These are phyloP conservation scores for Anagrus nilaparvatae DNA, from an alignment of 1,140 invertebrate genomes.

Conservation along the genomic window DNA sequence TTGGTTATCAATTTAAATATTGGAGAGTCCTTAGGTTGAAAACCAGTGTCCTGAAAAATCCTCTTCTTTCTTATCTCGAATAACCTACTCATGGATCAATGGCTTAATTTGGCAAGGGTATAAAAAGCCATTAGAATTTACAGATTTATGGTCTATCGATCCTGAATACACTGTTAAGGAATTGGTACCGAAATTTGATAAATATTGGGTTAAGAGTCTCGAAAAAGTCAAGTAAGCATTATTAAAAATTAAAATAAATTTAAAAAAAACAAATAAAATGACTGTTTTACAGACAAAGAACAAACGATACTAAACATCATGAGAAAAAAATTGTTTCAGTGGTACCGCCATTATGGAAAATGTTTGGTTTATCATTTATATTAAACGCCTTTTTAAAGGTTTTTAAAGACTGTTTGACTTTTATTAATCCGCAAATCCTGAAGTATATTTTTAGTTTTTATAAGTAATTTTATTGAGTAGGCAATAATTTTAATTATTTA, in stretches of 20 bases:
- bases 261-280: constrained; percentile 57
- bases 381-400: constrained; percentile 73
- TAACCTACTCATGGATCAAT: constrained; percentile 92
- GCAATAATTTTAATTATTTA: too few species aligned
- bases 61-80: constrained; percentile 79
- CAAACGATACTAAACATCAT: too few species aligned
- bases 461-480: too few species aligned
- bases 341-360: constrained; percentile 59
- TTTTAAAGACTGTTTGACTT: constrained; percentile 76
- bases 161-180: constrained; percentile 68
- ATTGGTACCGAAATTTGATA: constrained; percentile 76
- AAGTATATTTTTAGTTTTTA: constrained; percentile 48
- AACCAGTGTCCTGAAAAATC: constrained; percentile 77
- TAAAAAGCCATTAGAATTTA: constrained; percentile 64
- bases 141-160: constrained; percentile 86
- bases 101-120: constrained; percentile 72
- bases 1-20: constrained; percentile 11
- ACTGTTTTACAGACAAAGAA: constrained; percentile 53
- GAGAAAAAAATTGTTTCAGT: constrained; percentile 61
- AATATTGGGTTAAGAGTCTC: constrained; percentile 62
- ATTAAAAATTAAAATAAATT: constrained; percentile 54
- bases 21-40: constrained; percentile 65
- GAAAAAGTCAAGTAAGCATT: constrained; percentile 46
- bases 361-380: constrained; percentile 76
- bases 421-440: constrained; percentile 75